These are phyloP conservation scores for Musca domestica DNA, from an alignment of 1,140 invertebrate species.

Conservation along the genomic window DNA sequence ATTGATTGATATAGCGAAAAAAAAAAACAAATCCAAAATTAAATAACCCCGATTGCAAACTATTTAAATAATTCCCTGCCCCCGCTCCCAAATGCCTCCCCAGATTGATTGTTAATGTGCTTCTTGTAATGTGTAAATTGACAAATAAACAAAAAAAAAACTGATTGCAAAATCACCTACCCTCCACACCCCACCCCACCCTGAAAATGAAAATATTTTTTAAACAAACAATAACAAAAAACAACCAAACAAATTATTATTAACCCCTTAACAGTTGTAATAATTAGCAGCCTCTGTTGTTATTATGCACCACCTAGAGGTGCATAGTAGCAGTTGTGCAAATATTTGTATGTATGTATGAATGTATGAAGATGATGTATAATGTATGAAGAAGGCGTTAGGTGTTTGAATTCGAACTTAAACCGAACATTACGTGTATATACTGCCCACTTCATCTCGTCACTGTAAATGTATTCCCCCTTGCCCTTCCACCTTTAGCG, in stretches of 20 bases:
- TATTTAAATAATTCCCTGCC: too few species aligned
- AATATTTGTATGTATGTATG: background rate
- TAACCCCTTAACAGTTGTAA: background rate
- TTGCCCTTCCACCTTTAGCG: constrained; percentile 54
- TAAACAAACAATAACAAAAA: background rate
- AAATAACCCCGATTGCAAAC: too few species aligned
- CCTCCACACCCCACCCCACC: constrained; percentile 20
- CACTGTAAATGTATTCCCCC: constrained; percentile 36
- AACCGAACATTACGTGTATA: background rate
- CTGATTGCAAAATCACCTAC: too few species aligned
- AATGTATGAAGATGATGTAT: constrained; percentile 8
- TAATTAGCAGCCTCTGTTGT: background rate
- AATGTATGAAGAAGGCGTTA: constrained; percentile 25
- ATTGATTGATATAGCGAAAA: too few species aligned
- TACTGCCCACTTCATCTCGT: constrained; percentile 24
- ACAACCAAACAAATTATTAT: background rate
- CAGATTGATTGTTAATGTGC: too few species aligned
- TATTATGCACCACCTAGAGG: background rate
- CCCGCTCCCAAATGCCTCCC: too few species aligned
- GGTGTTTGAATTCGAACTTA: constrained; percentile 11
- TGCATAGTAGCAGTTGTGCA: background rate
- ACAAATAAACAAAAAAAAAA: too few species aligned
- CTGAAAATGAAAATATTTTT: too few species aligned
- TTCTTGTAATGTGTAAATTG: too few species aligned
- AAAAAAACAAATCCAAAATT: too few species aligned